Evolutionary conservation across 2,888 invertebrate species (phyloP).

Genomic region (Amphipyra berbera): DNA sequence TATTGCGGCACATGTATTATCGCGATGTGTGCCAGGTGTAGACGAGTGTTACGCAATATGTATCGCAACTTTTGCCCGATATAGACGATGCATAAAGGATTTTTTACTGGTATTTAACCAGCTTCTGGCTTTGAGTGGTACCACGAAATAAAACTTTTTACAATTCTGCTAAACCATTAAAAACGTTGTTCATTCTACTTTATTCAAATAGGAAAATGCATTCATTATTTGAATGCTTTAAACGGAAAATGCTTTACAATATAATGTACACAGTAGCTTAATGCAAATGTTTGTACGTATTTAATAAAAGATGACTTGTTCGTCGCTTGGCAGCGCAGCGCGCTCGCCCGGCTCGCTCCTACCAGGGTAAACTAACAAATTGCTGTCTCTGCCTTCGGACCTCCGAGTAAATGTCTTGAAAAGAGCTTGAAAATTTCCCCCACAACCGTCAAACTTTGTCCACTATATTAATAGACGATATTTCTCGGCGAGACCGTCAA

Average conservation of each 20-base stretch:
- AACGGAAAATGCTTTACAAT: slow-evolving; percentile 45
- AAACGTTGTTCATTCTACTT: slow-evolving; percentile 21
- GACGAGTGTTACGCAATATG: too few species aligned
- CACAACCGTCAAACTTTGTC: slow-evolving; percentile 61
- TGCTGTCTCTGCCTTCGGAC: slow-evolving; percentile 60
- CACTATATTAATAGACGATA: slow-evolving; percentile 61
- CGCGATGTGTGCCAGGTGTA: too few species aligned
- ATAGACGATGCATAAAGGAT: too few species aligned
- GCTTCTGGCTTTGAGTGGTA: too few species aligned
- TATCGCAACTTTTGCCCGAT: too few species aligned
- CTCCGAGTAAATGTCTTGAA: slow-evolving; percentile 64
- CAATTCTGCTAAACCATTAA: slow-evolving; percentile 3
- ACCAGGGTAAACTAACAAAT: slow-evolving; percentile 71
- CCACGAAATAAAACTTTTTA: background rate
- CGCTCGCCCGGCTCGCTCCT: slow-evolving; percentile 34
- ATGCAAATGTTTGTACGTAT: slow-evolving; percentile 61
- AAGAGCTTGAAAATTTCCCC: slow-evolving; percentile 59
- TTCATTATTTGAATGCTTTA: slow-evolving; percentile 39
- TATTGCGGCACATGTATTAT: too few species aligned
- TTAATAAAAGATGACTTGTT: slow-evolving; percentile 64
- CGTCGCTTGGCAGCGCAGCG: slow-evolving; percentile 31
- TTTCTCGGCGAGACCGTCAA: slow-evolving; percentile 58
- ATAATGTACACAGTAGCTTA: slow-evolving; percentile 39
- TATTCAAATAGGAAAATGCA: slow-evolving; percentile 32
- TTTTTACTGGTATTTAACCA: too few species aligned